A percentile compares a stretch with the other conserved stretches of the same genome.
phyloP scores from a whole-genome alignment of 2,888 invertebrate genomes.

The Andrena dorsata region DNA sequence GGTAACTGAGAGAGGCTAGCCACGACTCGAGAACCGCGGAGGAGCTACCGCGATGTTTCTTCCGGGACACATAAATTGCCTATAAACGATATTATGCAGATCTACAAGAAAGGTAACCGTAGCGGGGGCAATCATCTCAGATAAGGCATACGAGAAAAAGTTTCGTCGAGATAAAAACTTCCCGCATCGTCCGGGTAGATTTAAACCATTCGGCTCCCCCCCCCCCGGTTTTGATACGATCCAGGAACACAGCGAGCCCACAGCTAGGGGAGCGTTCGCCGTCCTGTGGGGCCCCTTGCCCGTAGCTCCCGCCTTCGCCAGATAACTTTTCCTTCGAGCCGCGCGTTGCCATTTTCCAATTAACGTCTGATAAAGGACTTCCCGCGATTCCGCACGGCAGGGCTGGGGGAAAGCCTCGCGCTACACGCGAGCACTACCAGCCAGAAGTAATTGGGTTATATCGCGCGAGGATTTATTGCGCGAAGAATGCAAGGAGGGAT shows the following conservation, averaged over 20 bases:
- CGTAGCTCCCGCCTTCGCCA: neutral
- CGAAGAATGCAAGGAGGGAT: constrained; percentile 59
- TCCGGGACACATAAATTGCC: constrained; percentile 45
- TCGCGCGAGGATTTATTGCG: constrained; percentile 63
- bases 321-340: constrained; percentile 40
- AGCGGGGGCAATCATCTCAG: constrained; percentile 50
- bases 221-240: constrained; percentile 41
- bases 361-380: constrained; percentile 60
- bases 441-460: constrained; percentile 60
- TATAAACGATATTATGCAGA: constrained; percentile 49
- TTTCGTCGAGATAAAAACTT: constrained; percentile 49
- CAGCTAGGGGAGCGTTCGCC: constrained; percentile 14
- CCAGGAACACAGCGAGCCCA: constrained; percentile 52
- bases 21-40: constrained; percentile 16
- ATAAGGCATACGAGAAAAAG: constrained; percentile 37
- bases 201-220: constrained; percentile 54
- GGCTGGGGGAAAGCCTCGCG: neutral
- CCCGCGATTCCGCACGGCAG: constrained; percentile 22
- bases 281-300: neutral
- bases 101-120: constrained; percentile 37
- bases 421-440: neutral
- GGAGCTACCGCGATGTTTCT: constrained; percentile 8
- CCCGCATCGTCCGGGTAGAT: constrained; percentile 37
- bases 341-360: constrained; percentile 63
- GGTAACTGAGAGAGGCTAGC: constrained; percentile 8